Evolutionary conservation across 2,113 vertebrate species (phyloP), one percentile per base, ranked within the genome.

Genomic region (Elephas maximus): DNA sequence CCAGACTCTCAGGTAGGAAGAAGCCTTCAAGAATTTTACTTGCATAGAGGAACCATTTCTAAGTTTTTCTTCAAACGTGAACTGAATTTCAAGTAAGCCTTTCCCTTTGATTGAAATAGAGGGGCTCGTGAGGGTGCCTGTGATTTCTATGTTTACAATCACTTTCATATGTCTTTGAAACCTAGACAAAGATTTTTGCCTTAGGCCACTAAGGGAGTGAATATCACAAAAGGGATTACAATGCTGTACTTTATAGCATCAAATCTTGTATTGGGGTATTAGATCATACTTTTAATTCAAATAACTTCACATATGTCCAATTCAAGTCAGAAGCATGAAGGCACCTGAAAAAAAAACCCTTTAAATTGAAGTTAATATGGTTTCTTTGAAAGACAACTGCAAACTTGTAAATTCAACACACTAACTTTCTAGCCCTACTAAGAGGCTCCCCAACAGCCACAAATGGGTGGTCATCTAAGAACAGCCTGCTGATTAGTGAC

Each of bases 141-240:
- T 79, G 85, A 89, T 91, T 97, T 94, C 63, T 90, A 94, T 51
- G 33, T 85, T 94, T 97, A 93, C 92, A 85, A 57, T 44, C 67
- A 92, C 88, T 97, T 97, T 97, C 92, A 33, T 93, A 93, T 6
- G 95, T 97, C 97, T 97, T 97, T 98, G 98, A 98, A 98, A 97
- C 41, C 96, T 67, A 97, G 77, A 93, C 85, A 97, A 97, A 97
- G 97, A 96, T 93, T 97, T 98, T 97, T 97, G 97, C 97, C 97
- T 93, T 87, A 96, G 97, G 97, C 89, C 97, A 98, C 90, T 94
- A 69, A 97, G 97, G 94, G 95, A 98, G 93, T 73, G 94, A 92
- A 88, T 95, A 96, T 97, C 97, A 95, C 97, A 97, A 94, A 97
- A 97, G 96, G 94, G 95, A 97, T 98, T 98, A 97, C 57, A 88